Conservation (phyloP, 2,797 vertebrate species). For the Hephaestus fuliginosus region DNA sequence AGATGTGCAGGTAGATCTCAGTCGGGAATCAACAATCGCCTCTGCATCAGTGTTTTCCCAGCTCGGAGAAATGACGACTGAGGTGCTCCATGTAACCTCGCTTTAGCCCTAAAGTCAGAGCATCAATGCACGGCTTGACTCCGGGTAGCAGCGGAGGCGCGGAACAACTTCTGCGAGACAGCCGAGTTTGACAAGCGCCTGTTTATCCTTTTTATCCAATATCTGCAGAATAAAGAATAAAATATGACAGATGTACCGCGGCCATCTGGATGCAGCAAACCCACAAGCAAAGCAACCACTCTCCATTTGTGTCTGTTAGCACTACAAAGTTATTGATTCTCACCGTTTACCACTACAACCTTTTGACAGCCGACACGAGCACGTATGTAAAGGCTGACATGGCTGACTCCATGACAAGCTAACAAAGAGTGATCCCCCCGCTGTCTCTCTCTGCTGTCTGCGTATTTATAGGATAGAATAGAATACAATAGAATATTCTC, state of each 20-base stretch:
- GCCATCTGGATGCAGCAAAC: conserved; percentile 58
- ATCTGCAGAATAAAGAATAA: conserved; percentile 53
- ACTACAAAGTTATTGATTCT: conserved; percentile 69
- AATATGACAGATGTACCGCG: conserved; percentile 58
- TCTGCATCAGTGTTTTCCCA: conserved; percentile 19
- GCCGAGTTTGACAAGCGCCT: conserved; percentile 51
- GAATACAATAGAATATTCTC: conserved; percentile 30
- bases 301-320: conserved; percentile 61
- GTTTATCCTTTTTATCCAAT: conserved; percentile 61
- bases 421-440: conserved; percentile 62
- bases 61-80: conserved; percentile 42
- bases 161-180: conserved; percentile 57
- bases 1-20: conserved; percentile 46
- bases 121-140: conserved; percentile 49
- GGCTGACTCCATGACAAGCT: conserved; percentile 64
- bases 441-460: conserved; percentile 46
- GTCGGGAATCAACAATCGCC: conserved; percentile 20
- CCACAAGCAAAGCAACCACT: conserved; percentile 43
- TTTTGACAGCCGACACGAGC: conserved; percentile 63
- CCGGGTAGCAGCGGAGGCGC: conserved; percentile 33
- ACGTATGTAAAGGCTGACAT: conserved; percentile 64
- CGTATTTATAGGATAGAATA: conserved; percentile 38
- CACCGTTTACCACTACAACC: conserved; percentile 56
- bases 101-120: conserved; percentile 53
- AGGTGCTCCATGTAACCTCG: conserved; percentile 49